Conservation (phyloP, 2,113 vertebrate genomes). For the Sinocyclocheilus maitianheensis region DNA sequence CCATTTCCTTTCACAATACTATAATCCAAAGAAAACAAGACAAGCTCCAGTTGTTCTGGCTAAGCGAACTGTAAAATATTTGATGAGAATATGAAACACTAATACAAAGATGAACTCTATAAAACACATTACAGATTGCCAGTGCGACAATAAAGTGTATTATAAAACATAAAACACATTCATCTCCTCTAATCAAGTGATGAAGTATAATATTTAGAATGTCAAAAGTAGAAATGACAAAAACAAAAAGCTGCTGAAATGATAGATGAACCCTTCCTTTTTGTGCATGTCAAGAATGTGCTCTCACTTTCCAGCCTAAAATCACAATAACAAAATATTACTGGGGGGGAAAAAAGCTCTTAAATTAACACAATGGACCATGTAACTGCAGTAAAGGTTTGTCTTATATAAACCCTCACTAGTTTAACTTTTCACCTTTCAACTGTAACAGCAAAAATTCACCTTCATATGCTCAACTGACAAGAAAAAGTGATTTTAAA, state of each 20-base stretch:
- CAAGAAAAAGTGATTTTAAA: not conserved
- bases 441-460: constrained; percentile 13
- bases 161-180: constrained; percentile 1
- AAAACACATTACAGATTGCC: not conserved
- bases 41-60: constrained; percentile 57
- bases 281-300: not conserved
- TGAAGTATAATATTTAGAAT: constrained; percentile 3
- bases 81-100: not conserved
- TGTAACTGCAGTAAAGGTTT: not conserved
- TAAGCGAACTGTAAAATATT: constrained; percentile 58
- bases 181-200: not conserved
- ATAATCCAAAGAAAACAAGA: constrained; percentile 61
- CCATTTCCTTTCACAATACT: constrained; percentile 20
- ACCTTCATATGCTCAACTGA: not conserved
- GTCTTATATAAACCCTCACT: not conserved
- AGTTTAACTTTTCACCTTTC: not conserved
- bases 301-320: not conserved
- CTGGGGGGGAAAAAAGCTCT: not conserved
- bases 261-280: not conserved
- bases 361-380: not conserved
- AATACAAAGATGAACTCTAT: constrained; percentile 2
- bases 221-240: not conserved
- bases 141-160: not conserved
- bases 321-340: not conserved
- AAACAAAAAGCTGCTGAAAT: constrained; percentile 6